Conservation (phyloP, 2,888 invertebrate species). For the Watsonalla cultraria region DNA sequence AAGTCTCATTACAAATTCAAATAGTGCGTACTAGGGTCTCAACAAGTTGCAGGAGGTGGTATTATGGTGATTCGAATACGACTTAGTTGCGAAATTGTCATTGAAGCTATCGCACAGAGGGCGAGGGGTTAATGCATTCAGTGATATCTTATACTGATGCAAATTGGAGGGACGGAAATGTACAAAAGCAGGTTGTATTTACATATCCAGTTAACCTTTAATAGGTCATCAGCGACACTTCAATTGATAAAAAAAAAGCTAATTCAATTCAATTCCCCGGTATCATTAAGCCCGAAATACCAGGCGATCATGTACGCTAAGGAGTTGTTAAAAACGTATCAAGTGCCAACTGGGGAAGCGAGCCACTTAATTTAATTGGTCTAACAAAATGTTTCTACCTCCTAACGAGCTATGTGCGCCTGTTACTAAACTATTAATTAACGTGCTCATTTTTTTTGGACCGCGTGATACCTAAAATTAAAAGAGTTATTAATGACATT, state of each 20-base stretch:
- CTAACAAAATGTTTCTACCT: constrained; percentile 25
- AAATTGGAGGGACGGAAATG: constrained; percentile 13
- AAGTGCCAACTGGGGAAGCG: constrained; percentile 20
- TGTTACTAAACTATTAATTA: constrained; percentile 12
- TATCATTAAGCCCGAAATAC: constrained; percentile 22
- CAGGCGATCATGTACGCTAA: constrained; percentile 33
- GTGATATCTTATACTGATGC: constrained; percentile 20
- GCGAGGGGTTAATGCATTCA: constrained; percentile 29
- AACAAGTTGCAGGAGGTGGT: constrained; percentile 3
- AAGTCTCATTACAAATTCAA: not conserved
- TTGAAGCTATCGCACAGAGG: constrained; percentile 11
- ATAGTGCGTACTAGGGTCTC: not conserved
- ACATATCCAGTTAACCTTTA: constrained; percentile 1
- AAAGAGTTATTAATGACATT: not conserved
- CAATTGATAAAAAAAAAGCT: not conserved
- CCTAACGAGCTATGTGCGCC: constrained; percentile 33
- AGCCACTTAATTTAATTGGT: constrained; percentile 34
- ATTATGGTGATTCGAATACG: constrained; percentile 10
- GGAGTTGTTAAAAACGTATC: constrained; percentile 55
- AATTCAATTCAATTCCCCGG: constrained; percentile 15
- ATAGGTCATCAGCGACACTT: not conserved
- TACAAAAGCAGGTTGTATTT: constrained; percentile 6
- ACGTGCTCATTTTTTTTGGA: not conserved
- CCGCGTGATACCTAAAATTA: constrained; percentile 2
- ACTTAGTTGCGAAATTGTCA: constrained; percentile 24